phyloP scores from a whole-genome alignment of 2,797 vertebrate species.

The Chrysocyon brachyurus region DNA sequence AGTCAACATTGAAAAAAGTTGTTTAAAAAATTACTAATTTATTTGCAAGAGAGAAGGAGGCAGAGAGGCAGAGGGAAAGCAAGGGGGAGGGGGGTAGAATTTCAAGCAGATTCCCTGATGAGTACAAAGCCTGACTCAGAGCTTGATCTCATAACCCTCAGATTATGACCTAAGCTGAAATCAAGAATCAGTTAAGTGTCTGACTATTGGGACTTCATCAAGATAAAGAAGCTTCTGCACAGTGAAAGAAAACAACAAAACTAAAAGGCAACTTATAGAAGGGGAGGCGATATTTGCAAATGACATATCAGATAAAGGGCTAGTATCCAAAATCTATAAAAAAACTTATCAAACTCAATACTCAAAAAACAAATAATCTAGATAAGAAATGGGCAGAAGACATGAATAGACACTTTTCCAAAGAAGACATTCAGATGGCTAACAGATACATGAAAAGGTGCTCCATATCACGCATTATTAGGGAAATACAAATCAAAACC shows the following conservation, averaged over 20 bases:
- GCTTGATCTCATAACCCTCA: not conserved
- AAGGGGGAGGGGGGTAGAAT: not conserved
- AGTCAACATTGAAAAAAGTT: not conserved
- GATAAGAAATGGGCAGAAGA: too few relatives aligned
- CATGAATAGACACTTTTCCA: too few relatives aligned
- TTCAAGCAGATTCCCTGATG: not conserved
- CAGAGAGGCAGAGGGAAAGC: not conserved
- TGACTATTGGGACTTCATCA: not conserved
- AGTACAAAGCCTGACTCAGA: not conserved
- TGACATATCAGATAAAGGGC: not conserved
- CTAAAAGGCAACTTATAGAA: not conserved
- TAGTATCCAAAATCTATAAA: not conserved
- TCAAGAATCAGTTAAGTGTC: not conserved
- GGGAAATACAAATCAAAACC: not conserved
- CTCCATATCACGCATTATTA: not conserved
- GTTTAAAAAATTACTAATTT: not conserved
- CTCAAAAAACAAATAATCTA: too few relatives aligned
- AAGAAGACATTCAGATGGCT: too few relatives aligned
- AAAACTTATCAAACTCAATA: too few relatives aligned
- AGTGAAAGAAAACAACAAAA: not conserved
- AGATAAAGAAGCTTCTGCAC: not conserved
- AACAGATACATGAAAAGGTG: not conserved
- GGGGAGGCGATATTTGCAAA: not conserved
- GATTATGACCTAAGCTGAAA: not conserved
- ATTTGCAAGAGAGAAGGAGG: not conserved